phyloP scores from a whole-genome alignment of 2,888 invertebrate genomes.

The Synanthedon formicaeformis region DNA sequence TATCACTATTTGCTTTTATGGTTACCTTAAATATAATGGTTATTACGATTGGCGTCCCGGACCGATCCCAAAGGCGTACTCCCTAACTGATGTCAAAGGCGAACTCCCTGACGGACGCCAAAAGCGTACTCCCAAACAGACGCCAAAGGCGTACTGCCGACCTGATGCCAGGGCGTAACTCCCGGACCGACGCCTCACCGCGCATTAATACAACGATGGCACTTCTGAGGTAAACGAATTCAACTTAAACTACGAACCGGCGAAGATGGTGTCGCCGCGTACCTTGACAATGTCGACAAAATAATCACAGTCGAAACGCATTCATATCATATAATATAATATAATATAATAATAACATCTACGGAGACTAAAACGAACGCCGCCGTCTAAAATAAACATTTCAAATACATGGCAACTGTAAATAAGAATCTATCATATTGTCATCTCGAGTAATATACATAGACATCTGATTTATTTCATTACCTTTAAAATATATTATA shows the following conservation, averaged over 20 bases:
- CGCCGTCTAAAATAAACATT: slow-evolving; percentile 10
- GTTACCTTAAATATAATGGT: background rate
- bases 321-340: background rate
- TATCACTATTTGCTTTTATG: background rate
- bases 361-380: slow-evolving; percentile 14
- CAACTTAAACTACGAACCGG: slow-evolving; percentile 39
- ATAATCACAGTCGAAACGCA: slow-evolving; percentile 39
- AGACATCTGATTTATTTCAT: slow-evolving; percentile 41
- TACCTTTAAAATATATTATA: slow-evolving; percentile 53
- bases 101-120: slow-evolving; percentile 1
- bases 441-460: slow-evolving; percentile 56
- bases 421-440: slow-evolving; percentile 66
- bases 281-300: slow-evolving; percentile 46
- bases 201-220: slow-evolving; percentile 28
- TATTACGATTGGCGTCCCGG: slow-evolving; percentile 13
- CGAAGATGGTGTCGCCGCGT: slow-evolving; percentile 9
- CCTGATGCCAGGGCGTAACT: slow-evolving; percentile 1
- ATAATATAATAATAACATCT: slow-evolving; percentile 15
- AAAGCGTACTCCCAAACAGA: slow-evolving; percentile 10
- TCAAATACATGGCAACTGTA: slow-evolving; percentile 46
- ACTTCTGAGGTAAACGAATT: slow-evolving; percentile 59
- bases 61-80: slow-evolving; percentile 1
- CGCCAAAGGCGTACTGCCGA: slow-evolving; percentile 3
- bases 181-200: background rate
- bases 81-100: slow-evolving; percentile 4